Base-by-base conservation (phyloP, 1,140 invertebrate genomes). In the Daktulosphaira vitifoliae region DNA sequence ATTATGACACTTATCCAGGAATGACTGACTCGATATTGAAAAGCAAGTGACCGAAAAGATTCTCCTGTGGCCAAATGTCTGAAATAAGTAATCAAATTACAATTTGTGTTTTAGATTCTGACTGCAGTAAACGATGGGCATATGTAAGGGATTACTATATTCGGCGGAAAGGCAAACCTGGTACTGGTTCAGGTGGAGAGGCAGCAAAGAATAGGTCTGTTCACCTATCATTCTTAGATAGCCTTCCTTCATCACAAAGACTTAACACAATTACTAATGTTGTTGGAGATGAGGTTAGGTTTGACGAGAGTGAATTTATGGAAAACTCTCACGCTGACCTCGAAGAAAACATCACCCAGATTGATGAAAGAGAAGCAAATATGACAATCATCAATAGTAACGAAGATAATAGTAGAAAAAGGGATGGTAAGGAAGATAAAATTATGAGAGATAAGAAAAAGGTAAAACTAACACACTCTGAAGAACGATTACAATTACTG, bases 41-140 rank as follows among this genome's bases (percentile, higher is more conserved):
- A 68, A 9, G 49, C 49, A 22, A 68, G 49, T 48, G 67, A 53
- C 22, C 51, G 22, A 38, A 66, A 56, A 22, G 62, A 68, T 49
- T 68, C 62, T 39, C 67, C 67, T 26, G 67, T 66, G 16, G 49
- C 64, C 38, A 68, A 50, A 68, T 65, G 52, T 39, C 67, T 68
- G 54, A 29, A 67, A 67, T 23, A 67, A 64, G 46, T 7, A 50
- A 23, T 22, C 20, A 26, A 50, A 50, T 50, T 50, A 22, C 18
- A 42, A 42, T 42, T 42, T 42, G 38, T 42, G 38, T 42, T 42
- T 42, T 42, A 42, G 38, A n/a, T 42, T 42, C 38, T 42, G 38
- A 42, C 5, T 42, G 38, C 38, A 42, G 38, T 42, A 42, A 42
- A 42, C 38, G 38, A 42, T 42, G 38, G 38, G 38, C 38, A 4